Base-by-base conservation (phyloP, 92 coral and sea anemone species). In the Heteractis magnifica region DNA sequence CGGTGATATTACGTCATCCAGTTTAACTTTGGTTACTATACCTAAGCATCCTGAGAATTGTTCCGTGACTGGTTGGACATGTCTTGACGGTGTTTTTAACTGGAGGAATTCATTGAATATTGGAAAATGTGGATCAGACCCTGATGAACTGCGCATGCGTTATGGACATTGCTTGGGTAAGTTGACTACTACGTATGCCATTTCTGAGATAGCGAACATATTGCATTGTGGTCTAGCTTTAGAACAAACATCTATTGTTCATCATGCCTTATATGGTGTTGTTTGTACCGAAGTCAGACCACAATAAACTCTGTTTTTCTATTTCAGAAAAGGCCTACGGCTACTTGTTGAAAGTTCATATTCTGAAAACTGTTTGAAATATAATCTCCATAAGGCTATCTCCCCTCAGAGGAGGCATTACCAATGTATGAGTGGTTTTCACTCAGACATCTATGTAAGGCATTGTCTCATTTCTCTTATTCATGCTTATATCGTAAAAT, bases 141-240 rank as follows among this genome's bases (percentile, higher is more conserved):
- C 83, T 62, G 20, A 20, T 10, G 65, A 65, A 3, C 60, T 65
- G 52, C 34, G 51, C 60, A 50, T 49, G 26, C 51, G 76, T 49
- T 80, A 80, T 48, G 75, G 83, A 49, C 59, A 65, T 48, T 80
- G 83, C 50, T 10, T 80, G 13, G 83, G 83, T 80, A 18, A 80
- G 83, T 80, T 16, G 1, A 18, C 71, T 64, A 16, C 9, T 60
- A 16, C 71, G 16, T 56, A 10, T 56, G 52, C 23, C 72, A 55
- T 20, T 56, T 59, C 82, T 26, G 34, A 26, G 34, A 26, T 26
- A 26, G 34, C 34, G 1, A 26, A 26, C 34, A 26, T 26, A 26
- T 26, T 26, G 34, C 34, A 26, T 26, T 26, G 34, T 26, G 34
- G 34, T 26, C 34, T 26, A 26, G 34, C 34, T 26, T 26, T 26